Evolutionary conservation across 1,140 invertebrate genomes (phyloP), one percentile per base, ranked within the genome.

Genomic region (Drosophila pseudoobscura): DNA sequence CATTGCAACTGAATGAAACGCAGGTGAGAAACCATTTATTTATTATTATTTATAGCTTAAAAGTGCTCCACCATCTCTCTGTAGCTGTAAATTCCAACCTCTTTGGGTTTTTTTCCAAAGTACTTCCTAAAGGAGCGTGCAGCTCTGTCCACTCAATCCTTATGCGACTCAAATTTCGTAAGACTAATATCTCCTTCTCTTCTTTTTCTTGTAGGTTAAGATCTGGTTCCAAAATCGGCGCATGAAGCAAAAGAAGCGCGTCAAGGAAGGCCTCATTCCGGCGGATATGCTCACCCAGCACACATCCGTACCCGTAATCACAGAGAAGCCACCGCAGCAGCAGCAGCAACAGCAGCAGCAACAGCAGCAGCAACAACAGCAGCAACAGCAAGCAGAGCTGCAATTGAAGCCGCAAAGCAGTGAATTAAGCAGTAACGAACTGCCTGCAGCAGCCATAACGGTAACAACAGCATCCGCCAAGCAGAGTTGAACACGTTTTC

Each of bases 1-100:
- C 97, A 1, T 92, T 99, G 15, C 97, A 98, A 90, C 94, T 99
- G 4, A 99, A 99, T 92, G 99, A 99, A 91, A 99, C 98, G 0
- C 97, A 99, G 93, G 93, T 94, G 63, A 92, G 93, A 61, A 51
- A n/a, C 15, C 24, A 41, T 17, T 17, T 17, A 17, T 17, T 17
- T 17, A 17, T 17, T 0, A 1, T 17, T 17, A 17, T 17, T 17
- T 17, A 17, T 17, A 1, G 17, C 6, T 47, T 6, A 7, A 43
- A 2, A 39, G 44, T 13, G 22, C 35, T 45, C 3, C 8, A 56
- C 5, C 9, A 31, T 50, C 3, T 35, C 2, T 9, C 3, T 35
- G 3, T 24, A 24, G 3, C 24, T 3, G 8, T 17, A 17, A 17
- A 17, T 17, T 17, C 17, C 17, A 17, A 17, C 17, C 17, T 17